Evolutionary conservation across 2,888 invertebrate genomes (phyloP), one percentile per base, ranked within the genome.

Genomic region (Chrysolina oricalcia): DNA sequence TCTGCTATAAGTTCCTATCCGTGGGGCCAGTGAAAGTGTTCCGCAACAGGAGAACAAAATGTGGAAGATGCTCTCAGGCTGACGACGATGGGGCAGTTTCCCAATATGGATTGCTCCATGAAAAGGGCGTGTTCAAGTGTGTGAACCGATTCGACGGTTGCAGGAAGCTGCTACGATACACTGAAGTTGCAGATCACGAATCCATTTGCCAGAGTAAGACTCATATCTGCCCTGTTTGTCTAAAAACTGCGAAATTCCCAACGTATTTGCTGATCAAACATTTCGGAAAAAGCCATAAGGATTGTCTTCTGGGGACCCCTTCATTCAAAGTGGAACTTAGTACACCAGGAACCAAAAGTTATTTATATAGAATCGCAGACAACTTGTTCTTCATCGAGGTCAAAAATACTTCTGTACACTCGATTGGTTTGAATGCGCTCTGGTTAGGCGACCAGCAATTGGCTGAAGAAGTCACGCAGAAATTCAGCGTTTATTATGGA

Each of bases 71-170:
- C 56, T 21, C 50, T n/a, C 43, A 53, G 64, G 19, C 13, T 19
- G 64, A 71, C n/a, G 72, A 70, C 11, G 77, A 73, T 35, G 73
- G 69, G 0, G 72, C 73, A 6, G 46, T 48, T 15, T 77, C 79
- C 50, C 23, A 65, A 11, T 75, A 75, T 40, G 64, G 59, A 43
- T 66, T 23, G 2, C n/a, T 80, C n/a, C 67, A 72, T 2, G 48
- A 68, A 63, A 46, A 76, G 10, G 46, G 59, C 17, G 13, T 74
- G n/a, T 79, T 79, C 46, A 73, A 73, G 40, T 79, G 77, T 48
- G 40, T 79, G 6, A 79, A 79, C 41, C 53, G 75, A 64, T 77
- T 65, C 35, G 77, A 75, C 17, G 79, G 79, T 2, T 79, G 79
- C 17, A 68, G 65, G 53, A 53, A 68, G 48, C 41, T 77, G 15